Base-by-base conservation (phyloP, 2,113 vertebrate genomes). In the Cisticola juncidis region DNA sequence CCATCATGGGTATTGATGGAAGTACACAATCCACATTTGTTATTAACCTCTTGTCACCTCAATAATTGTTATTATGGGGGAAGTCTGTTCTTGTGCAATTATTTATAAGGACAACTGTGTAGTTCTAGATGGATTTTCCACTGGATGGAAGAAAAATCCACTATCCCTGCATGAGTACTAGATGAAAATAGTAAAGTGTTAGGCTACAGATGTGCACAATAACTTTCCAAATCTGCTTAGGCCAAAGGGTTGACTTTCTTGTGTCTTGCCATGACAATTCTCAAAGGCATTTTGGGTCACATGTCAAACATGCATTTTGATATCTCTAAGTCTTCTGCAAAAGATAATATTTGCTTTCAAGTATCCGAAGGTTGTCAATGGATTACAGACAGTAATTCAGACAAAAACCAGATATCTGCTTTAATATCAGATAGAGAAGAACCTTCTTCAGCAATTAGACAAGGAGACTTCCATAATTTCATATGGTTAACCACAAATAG, bases 31-130 rank as follows among this genome's bases (percentile, higher is more conserved):
- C 33, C 71, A 45, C 35, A n/a, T 93, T 90, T 79, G 31, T 80
- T 91, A 72, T 81, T 92, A 87, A 82, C 74, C 65, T 90, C 61
- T 95, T 94, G 56, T 81, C 38, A 81, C 51, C 36, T 71, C 76
- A 70, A 33, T 88, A 84, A 71, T 94, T 81, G 61, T 86, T 86
- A 77, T 80, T 83, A 48, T 28, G 7, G 11, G 20, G 17, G 17
- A 82, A 84, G 9, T 71, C 36, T 65, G 33, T 64, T 79, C 60
- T 90, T 12, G 14, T 77, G 33, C 12, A 86, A 79, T 78, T 87
- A 91, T 86, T 95, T 73, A 36, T 60, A 68, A 76, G 74, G 51
- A 57, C 42, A 89, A 12, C 13, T 95, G 29, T 76, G 10, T 56
- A 16, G 28, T 81, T 87, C 28, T 3, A 3, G 48, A 33, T 74